Evolutionary conservation across 1,140 invertebrate genomes (phyloP), one percentile per base, ranked within the genome.

Genomic region (Octopus sinensis): DNA sequence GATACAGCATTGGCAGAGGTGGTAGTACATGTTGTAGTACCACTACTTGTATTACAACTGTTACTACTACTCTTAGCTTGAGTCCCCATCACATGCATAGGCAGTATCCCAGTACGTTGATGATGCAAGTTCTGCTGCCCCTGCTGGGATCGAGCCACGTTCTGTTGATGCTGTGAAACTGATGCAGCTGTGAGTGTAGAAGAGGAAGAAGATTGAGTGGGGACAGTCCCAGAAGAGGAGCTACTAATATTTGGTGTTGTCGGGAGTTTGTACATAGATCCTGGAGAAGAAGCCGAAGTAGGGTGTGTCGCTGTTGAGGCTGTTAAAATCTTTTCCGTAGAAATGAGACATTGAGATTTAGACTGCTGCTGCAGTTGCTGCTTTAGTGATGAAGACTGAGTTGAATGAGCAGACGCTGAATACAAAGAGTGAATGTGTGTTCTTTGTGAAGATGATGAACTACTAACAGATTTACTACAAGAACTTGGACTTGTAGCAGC

Each of bases 211-310:
- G 17, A 23, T 17, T 73, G 68, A 73, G 17, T 13, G 68, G 68
- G 13, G 17, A 23, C 13, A 10, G 68, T 6, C 13, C 68, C 68
- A n/a, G 30, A 13, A 73, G 68, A 73, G 68, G 68, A 73, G 68
- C 68, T 73, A 23, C 17, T 73, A 73, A 73, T 73, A 23, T 73
- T 73, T 73, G 68, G 6, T n/a, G 30, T 73, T 73, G 68, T 73
- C 68, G 68, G 68, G 68, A 73, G 68, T 73, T 73, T 73, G 6
- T 73, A 73, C 68, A 73, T 23, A 73, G 68, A 73, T 23, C 68
- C 68, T 73, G 68, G 30, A 23, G 68, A 73, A n/a, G 68, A 73
- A 73, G 68, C 68, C 6, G 68, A 73, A 73, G 68, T 73, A n/a
- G 68, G 5, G 7, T 13, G 30, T 73, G 68, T 13, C 6, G 68